Base-by-base conservation (phyloP, 2,797 vertebrate genomes). In the Austrolebias charrua region DNA sequence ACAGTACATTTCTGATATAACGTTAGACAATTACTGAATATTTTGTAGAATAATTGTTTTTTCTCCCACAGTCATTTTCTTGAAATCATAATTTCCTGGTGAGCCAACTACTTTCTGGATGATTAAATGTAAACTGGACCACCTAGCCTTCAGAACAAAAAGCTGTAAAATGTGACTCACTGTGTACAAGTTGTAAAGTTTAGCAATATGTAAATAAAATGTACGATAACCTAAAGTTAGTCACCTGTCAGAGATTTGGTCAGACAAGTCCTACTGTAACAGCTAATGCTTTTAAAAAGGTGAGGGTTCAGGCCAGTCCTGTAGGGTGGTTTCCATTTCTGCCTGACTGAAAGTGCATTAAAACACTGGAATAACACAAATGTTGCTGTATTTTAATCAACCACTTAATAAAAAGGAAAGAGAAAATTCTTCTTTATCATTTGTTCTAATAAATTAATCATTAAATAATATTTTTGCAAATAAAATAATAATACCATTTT, bases 151-250 rank as follows among this genome's bases (percentile, higher is more conserved):
- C n/a, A 16, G 14, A 15, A 31, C 47, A 62, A 16, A 19, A 2
- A 18, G 2, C 31, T 20, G 18, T 18, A 45, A 51, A 52, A 38
- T 4, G 13, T 54, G 29, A 65, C 45, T 71, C 55, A 50, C 28
- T 50, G 38, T 38, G n/a, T 11, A 35, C 7, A 59, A 14, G 29
- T n/a, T 40, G 31, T 20, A 11, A 9, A 28, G 42, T 51, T 57
- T 33, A 12, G 13, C 42, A 31, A 38, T 51, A 49, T 0, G 1
- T 14, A 2, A 4, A 45, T 9, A 11, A 4, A 45, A 47, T 19
- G 28, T 14, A 4, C 55, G 52, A 62, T 38, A 50, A 50, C 15
- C 15, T 31, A 5, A 42, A 24, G 12, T 42, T 12, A 24, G 42
- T 46, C 43, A 46, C 3, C 16, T 24, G 15, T 2, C 14, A 28